Conservation (phyloP, 2,888 invertebrate genomes). For the Chelonus formosanus region DNA sequence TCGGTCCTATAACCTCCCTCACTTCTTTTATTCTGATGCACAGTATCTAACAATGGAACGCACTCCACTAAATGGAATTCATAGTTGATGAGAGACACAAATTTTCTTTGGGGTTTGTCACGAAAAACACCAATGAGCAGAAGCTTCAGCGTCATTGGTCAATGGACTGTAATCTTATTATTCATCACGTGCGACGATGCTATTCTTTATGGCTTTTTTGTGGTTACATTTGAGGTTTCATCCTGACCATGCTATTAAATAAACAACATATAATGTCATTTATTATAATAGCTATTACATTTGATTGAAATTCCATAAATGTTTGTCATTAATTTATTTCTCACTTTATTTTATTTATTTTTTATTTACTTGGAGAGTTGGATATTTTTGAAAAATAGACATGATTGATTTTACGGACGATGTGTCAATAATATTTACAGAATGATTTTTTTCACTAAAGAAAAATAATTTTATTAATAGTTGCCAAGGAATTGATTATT, state of each 20-base stretch:
- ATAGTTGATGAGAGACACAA: constrained; percentile 31
- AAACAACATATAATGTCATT: neutral
- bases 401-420: too few species aligned
- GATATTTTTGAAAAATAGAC: too few species aligned
- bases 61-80: constrained; percentile 40
- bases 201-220: constrained; percentile 32
- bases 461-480: too few species aligned
- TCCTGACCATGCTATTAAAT: neutral
- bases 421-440: too few species aligned
- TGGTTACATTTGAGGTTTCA: constrained; percentile 9
- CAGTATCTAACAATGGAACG: constrained; percentile 25
- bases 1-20: constrained; percentile 27
- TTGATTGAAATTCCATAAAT: constrained; percentile 31
- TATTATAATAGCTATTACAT: constrained; percentile 12
- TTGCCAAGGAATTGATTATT: too few species aligned
- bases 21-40: constrained; percentile 23
- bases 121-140: constrained; percentile 31
- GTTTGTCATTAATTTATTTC: constrained; percentile 26
- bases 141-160: constrained; percentile 35
- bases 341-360: too few species aligned
- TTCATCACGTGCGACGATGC: constrained; percentile 37
- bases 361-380: too few species aligned
- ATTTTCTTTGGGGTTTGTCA: constrained; percentile 39
- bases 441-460: too few species aligned
- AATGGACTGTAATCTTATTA: constrained; percentile 44